Conservation (phyloP, 2,797 vertebrate species). For the Sebastes oblongus region DNA sequence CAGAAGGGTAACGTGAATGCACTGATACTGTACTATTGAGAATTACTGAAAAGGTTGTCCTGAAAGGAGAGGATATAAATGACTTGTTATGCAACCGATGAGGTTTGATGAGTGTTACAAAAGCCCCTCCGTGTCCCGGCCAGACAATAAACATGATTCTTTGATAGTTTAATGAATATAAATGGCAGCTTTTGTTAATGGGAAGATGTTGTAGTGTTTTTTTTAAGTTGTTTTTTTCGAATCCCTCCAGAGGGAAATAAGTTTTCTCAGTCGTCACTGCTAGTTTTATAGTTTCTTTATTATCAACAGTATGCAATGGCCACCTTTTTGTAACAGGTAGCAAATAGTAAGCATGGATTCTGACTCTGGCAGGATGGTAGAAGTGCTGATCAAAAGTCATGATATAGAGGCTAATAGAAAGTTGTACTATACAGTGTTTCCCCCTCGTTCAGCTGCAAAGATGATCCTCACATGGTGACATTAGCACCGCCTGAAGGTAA, state of each 20-base stretch:
- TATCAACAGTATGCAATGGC: conserved; percentile 53
- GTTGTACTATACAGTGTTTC: neutral
- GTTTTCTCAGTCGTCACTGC: conserved; percentile 12
- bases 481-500: neutral
- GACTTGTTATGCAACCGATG: neutral
- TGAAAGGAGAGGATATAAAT: neutral
- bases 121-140: neutral
- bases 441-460: neutral
- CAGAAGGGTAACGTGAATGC: neutral
- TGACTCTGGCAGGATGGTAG: neutral
- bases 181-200: neutral
- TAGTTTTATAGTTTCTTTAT: conserved; percentile 44
- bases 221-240: neutral
- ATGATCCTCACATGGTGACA: neutral
- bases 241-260: conserved; percentile 10
- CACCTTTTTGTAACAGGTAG: conserved; percentile 15
- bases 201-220: neutral
- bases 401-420: conserved; percentile 10
- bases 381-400: conserved; percentile 16
- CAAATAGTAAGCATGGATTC: conserved; percentile 2
- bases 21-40: neutral
- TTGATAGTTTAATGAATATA: neutral
- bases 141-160: neutral
- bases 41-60: neutral
- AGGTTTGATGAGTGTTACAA: conserved; percentile 7